These are phyloP conservation scores for Solenopsis invicta DNA, from an alignment of 1,140 invertebrate species.

Conservation along the genomic window DNA sequence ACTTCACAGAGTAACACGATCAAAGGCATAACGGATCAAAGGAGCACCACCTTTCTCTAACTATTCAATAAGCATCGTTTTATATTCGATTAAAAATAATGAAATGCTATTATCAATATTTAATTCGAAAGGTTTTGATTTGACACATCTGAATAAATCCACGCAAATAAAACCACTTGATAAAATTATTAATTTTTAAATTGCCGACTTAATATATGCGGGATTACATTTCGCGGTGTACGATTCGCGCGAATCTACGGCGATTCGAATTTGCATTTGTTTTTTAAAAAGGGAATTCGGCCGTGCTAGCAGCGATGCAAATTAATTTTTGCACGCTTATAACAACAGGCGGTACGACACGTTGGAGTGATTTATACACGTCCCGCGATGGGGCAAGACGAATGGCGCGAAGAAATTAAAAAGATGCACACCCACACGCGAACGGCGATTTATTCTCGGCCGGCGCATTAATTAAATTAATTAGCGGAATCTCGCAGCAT, in stretches of 20 bases:
- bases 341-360: slow-evolving; percentile 57
- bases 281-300: slow-evolving; percentile 15
- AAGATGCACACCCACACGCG: slow-evolving; percentile 62
- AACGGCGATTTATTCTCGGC: slow-evolving; percentile 53
- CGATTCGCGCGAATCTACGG: slow-evolving; percentile 39
- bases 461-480: slow-evolving; percentile 63
- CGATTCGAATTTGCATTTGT: slow-evolving; percentile 58
- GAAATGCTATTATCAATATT: neutral
- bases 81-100: neutral
- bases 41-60: too few species aligned
- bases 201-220: slow-evolving; percentile 36
- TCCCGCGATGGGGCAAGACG: slow-evolving; percentile 59
- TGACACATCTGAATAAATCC: neutral
- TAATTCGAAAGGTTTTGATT: neutral
- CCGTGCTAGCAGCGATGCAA: slow-evolving; percentile 29
- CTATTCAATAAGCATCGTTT: too few species aligned
- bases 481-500: slow-evolving; percentile 48
- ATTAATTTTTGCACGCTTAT: slow-evolving; percentile 65
- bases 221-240: neutral
- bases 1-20: too few species aligned
- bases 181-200: slow-evolving; percentile 40
- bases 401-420: slow-evolving; percentile 65
- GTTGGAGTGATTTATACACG: slow-evolving; percentile 57
- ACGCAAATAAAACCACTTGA: neutral
- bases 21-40: too few species aligned